phyloP scores from a whole-genome alignment of 2,797 vertebrate species.

The Parauchenoglanis punctatus region DNA sequence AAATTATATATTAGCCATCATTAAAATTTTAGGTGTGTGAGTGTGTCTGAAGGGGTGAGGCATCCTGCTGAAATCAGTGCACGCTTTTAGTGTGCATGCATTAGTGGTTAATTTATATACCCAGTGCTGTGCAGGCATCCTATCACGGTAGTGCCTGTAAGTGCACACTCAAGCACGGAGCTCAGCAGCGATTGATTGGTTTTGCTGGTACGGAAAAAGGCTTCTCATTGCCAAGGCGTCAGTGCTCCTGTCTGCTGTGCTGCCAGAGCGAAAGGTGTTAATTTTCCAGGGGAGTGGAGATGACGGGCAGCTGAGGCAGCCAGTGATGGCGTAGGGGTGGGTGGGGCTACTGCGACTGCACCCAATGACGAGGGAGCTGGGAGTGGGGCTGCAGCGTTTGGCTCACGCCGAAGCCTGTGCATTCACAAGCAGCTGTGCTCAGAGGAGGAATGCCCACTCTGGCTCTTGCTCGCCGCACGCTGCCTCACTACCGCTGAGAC shows the following conservation, averaged over 20 bases:
- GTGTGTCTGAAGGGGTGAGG: slow-evolving; percentile 14
- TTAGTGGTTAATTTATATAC: slow-evolving; percentile 78
- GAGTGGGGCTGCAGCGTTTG: slow-evolving; percentile 83
- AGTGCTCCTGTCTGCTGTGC: slow-evolving; percentile 53
- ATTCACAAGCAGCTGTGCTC: slow-evolving; percentile 92
- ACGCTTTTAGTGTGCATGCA: slow-evolving; percentile 65
- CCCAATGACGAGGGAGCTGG: slow-evolving; percentile 87
- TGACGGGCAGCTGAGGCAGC: slow-evolving; percentile 85
- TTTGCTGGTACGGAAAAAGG: slow-evolving; percentile 76
- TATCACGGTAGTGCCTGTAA: slow-evolving; percentile 74
- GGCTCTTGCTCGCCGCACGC: slow-evolving; percentile 87
- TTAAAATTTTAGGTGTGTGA: slow-evolving; percentile 52
- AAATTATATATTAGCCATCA: slow-evolving; percentile 18
- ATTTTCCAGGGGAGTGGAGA: slow-evolving; percentile 55
- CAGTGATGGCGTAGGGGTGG: slow-evolving; percentile 86
- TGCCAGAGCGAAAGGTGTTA: slow-evolving; percentile 64
- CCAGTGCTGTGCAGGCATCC: slow-evolving; percentile 74
- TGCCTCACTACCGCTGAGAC: slow-evolving; percentile 84
- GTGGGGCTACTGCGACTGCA: slow-evolving; percentile 83
- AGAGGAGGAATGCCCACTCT: slow-evolving; percentile 97
- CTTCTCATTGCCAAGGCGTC: slow-evolving; percentile 60
- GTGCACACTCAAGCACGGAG: slow-evolving; percentile 78
- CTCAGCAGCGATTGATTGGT: slow-evolving; percentile 79
- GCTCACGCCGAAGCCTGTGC: slow-evolving; percentile 91
- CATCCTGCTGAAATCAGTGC: slow-evolving; percentile 48